A percentile compares a stretch with the other conserved stretches of the same genome.
Evolutionary conservation across 2,113 vertebrate genomes (phyloP).

Genomic region (Periophthalmus modestus): DNA sequence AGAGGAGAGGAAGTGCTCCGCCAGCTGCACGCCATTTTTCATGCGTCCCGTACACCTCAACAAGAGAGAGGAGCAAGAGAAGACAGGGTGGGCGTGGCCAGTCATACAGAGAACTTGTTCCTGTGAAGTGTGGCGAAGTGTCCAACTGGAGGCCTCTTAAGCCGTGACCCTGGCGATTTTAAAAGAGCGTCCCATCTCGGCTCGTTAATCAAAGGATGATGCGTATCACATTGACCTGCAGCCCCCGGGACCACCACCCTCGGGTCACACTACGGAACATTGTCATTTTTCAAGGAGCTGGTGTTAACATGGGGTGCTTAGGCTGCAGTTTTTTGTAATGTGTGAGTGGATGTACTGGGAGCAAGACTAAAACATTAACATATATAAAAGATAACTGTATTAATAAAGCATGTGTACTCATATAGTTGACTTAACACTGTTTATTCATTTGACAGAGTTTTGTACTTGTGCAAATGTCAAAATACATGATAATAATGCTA

Average conservation of each 20-base stretch:
- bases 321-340: background rate
- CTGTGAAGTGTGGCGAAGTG: slow-evolving; percentile 66
- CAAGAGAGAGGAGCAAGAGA: slow-evolving; percentile 27
- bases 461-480: background rate
- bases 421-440: slow-evolving; percentile 1
- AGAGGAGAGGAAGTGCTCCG: slow-evolving; percentile 65
- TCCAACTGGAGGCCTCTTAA: slow-evolving; percentile 61
- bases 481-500: background rate
- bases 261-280: slow-evolving; percentile 27
- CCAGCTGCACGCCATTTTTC: slow-evolving; percentile 74
- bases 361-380: background rate
- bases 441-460: background rate
- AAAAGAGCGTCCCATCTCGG: slow-evolving; percentile 58
- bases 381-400: background rate
- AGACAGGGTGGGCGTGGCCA: slow-evolving; percentile 15
- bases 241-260: background rate
- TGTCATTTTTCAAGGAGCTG: slow-evolving; percentile 66
- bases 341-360: background rate
- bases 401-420: background rate
- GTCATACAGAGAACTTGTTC: slow-evolving; percentile 55
- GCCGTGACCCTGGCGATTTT: slow-evolving; percentile 65
- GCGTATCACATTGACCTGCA: slow-evolving; percentile 49
- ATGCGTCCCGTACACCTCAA: slow-evolving; percentile 64
- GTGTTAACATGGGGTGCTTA: slow-evolving; percentile 54
- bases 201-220: slow-evolving; percentile 73